Evolutionary conservation across 2,888 invertebrate species (phyloP), one percentile per base, ranked within the genome.

Genomic region (Coenonympha glycerion): DNA sequence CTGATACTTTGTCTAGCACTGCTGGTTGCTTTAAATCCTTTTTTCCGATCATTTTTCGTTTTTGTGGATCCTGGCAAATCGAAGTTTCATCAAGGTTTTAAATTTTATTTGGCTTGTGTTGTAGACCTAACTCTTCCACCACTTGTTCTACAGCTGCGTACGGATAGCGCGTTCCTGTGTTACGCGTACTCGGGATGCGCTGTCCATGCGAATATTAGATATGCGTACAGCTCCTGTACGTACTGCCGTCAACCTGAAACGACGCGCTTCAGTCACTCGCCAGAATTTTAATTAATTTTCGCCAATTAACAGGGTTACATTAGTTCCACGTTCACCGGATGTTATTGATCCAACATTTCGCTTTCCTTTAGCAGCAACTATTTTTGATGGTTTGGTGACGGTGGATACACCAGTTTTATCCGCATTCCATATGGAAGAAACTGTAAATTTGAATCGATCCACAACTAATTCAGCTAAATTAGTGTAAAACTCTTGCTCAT

Each of bases 331-430:
- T 45, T 50, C 49, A 8, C 41, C 34, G 37, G 34, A 33, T 34
- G 50, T 50, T 6, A 44, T 19, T 1, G 50, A 24, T 11, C 50
- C 50, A 11, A 50, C 50, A 19, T 45, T 30, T 4, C 18, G 31
- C 15, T 49, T 41, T 9, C 49, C 49, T 24, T 41, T 49, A 11
- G 22, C 26, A 49, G 33, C 49, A 19, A 49, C 3, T 28, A 49
- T 22, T 49, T 41, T 49, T 22, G 18, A 19, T 9, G 41, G 37
- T 30, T 50, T 45, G n/a, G 16, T 31, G n/a, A 51, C 46, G 18
- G 51, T 51, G 2, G 46, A 39, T 6, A 46, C 11, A 6, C 31
- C 51, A 8, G 40, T 39, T 45, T 51, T 51, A 24, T 51, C 51
- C 11, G 16, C 18, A 30, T 51, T 51, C 16, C 18, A 51, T 13